These are phyloP conservation scores for Rattus norvegicus DNA, from an alignment of 2,113 vertebrate species.

Conservation along the genomic window GRCr8 NC_086029.1:48615001-48615500, in stretches of 20 bases:
- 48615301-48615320: slow-evolving; percentile 42
- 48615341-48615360: slow-evolving; percentile 51
- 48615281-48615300: background rate
- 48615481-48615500: background rate
- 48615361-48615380: slow-evolving; percentile 11
- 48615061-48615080: slow-evolving; percentile 51
- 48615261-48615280: slow-evolving; percentile 43
- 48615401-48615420: background rate
- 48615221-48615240: slow-evolving; percentile 2
- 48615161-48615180: slow-evolving; percentile 53
- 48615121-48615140: slow-evolving; percentile 10
- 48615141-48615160: background rate
- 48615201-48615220: slow-evolving; percentile 7
- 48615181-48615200: background rate
- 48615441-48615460: background rate
- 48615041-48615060: slow-evolving; percentile 25
- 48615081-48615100: slow-evolving; percentile 16
- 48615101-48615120: slow-evolving; percentile 38
- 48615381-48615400: slow-evolving; percentile 23
- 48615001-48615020: background rate
- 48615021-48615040: slow-evolving; percentile 41
- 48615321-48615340: slow-evolving; percentile 57
- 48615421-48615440: background rate
- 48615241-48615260: slow-evolving; percentile 42
- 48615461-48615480: background rate